phyloP scores from a whole-genome alignment of 2,888 invertebrate genomes.

The Venusia cambrica region DNA sequence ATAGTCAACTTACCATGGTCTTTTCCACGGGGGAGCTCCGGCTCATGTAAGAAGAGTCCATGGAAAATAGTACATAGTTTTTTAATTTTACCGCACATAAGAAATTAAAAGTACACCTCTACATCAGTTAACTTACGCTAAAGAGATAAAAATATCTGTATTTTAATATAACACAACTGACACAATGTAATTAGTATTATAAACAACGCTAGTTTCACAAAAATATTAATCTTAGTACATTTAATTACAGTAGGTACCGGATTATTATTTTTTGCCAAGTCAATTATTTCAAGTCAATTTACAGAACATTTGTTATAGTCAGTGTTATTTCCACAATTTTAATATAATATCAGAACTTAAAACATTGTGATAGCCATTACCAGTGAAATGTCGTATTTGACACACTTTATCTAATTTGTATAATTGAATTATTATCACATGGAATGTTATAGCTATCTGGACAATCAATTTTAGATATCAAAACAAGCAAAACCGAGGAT shows the following conservation, averaged over 20 bases:
- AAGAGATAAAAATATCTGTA: constrained; percentile 27
- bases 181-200: constrained; percentile 24
- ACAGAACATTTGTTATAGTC: constrained; percentile 23
- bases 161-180: constrained; percentile 30
- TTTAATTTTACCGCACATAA: constrained; percentile 30
- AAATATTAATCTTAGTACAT: constrained; percentile 23
- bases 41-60: constrained; percentile 73
- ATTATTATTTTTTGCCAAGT: constrained; percentile 13
- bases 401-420: constrained; percentile 23
- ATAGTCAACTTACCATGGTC: constrained; percentile 74
- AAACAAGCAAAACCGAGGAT: constrained; percentile 41
- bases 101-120: constrained; percentile 26
- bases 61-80: constrained; percentile 66
- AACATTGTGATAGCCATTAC: constrained; percentile 35
- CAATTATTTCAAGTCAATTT: constrained; percentile 21
- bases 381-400: constrained; percentile 25
- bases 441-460: constrained; percentile 57
- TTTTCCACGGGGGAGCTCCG: constrained; percentile 71
- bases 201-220: constrained; percentile 24
- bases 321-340: constrained; percentile 25
- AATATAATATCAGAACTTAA: constrained; percentile 19
- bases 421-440: constrained; percentile 33
- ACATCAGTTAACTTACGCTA: constrained; percentile 28
- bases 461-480: constrained; percentile 36
- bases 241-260: constrained; percentile 18